A percentile compares a stretch with the other conserved stretches of the same genome.
phyloP scores from a whole-genome alignment of 2,113 vertebrate species.

The Perognathus longimembris region DNA sequence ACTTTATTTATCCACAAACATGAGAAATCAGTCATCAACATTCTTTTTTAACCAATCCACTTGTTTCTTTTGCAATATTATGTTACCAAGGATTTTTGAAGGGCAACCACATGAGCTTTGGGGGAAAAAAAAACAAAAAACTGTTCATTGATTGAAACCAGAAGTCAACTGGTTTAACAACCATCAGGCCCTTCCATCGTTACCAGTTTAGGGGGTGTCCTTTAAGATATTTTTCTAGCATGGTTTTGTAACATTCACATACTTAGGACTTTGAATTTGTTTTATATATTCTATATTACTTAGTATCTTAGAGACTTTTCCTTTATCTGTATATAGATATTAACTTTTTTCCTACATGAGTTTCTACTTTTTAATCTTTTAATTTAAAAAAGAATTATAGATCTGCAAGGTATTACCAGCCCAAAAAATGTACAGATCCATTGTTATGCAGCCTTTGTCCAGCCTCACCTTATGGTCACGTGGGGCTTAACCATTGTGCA shows the following conservation, averaged over 20 bases:
- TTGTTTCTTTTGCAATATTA: slow-evolving; percentile 23
- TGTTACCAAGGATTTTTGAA: neutral
- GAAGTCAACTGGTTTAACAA: neutral
- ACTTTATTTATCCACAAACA: slow-evolving; percentile 29
- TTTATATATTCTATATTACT: slow-evolving; percentile 22
- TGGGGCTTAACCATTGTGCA: neutral
- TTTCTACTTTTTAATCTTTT: neutral
- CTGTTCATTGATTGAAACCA: slow-evolving; percentile 12
- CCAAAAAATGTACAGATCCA: too few relatives aligned
- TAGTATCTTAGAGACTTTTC: slow-evolving; percentile 1
- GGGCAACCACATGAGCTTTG: neutral
- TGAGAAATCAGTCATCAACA: neutral
- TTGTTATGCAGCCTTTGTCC: neutral
- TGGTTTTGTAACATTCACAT: neutral
- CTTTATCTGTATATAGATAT: neutral
- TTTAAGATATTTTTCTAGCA: slow-evolving; percentile 28
- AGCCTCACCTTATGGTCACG: too few relatives aligned
- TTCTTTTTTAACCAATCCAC: neutral
- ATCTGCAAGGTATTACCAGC: neutral
- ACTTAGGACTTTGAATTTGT: neutral
- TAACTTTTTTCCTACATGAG: neutral
- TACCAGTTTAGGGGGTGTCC: neutral
- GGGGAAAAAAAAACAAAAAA: neutral
- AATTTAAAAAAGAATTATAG: slow-evolving; percentile 6
- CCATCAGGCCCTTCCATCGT: neutral